Conservation (phyloP, 2,797 vertebrate species). For the Lateolabrax maculatus region DNA sequence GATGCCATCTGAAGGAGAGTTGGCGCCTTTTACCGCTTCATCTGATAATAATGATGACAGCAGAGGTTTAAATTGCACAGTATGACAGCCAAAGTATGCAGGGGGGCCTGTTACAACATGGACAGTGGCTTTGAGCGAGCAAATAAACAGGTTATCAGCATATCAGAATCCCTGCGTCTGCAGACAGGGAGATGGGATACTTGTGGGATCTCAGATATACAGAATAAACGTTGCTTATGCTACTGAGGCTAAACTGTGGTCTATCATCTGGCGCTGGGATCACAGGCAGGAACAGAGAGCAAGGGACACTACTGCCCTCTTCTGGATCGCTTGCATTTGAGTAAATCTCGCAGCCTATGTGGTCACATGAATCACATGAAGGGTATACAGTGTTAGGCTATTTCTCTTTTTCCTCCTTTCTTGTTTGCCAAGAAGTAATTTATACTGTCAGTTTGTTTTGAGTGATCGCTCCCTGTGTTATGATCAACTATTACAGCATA, state of each 20-base stretch:
- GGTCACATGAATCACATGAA: neutral
- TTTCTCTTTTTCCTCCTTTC: neutral
- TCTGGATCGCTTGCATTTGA: conserved; percentile 40
- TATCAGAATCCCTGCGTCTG: conserved; percentile 18
- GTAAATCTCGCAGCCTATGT: neutral
- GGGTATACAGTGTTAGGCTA: no score
- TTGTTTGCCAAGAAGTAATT: neutral
- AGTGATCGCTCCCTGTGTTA: neutral
- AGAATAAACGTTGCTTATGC: neutral
- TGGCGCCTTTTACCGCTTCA: conserved; percentile 46
- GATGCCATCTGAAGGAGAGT: conserved; percentile 29
- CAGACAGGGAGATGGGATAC: conserved; percentile 34
- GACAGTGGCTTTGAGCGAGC: conserved; percentile 38
- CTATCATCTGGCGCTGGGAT: neutral
- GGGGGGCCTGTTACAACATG: conserved; percentile 65
- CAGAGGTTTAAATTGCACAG: conserved; percentile 67
- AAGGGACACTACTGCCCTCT: conserved; percentile 68
- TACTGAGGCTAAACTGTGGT: neutral
- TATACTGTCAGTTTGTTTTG: neutral
- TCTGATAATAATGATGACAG: conserved; percentile 68
- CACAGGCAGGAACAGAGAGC: neutral
- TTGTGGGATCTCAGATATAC: conserved; percentile 31
- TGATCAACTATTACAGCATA: neutral
- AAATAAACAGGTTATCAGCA: conserved; percentile 61
- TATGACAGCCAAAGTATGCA: conserved; percentile 64